Percentiles rank a stretch among this genome's conserved stretches.
Conservation (phyloP, 2,797 vertebrate genomes). For the Bryconaethiops microstoma region DNA sequence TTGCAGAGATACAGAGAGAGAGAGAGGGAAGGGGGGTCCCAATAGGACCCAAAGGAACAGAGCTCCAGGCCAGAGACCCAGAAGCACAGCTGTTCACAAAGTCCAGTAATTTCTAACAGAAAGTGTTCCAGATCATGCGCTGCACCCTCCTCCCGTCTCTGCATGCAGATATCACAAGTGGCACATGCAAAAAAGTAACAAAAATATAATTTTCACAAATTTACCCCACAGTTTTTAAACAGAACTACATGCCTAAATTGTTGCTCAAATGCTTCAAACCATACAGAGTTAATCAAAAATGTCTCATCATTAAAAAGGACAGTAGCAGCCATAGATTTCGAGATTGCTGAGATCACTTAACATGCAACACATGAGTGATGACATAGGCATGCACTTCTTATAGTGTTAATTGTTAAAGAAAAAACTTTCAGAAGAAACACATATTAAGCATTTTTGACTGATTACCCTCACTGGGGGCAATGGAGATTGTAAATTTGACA, state of each 20-base stretch:
- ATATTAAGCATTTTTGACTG: not conserved
- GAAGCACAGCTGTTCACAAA: slow-evolving; percentile 52
- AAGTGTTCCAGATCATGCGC: slow-evolving; percentile 10
- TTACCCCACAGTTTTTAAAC: too few species aligned
- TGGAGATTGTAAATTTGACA: not conserved
- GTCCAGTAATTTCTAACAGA: slow-evolving; percentile 32
- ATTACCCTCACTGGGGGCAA: not conserved
- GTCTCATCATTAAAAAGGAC: too few species aligned
- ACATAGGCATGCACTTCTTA: not conserved
- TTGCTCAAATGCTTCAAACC: too few species aligned
- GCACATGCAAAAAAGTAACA: not conserved
- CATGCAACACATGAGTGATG: not conserved
- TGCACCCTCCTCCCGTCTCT: not conserved
- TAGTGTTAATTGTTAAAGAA: not conserved
- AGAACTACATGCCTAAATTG: too few species aligned
- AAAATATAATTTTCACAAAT: not conserved
- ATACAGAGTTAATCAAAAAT: too few species aligned
- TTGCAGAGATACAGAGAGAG: slow-evolving; percentile 43
- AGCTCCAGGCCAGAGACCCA: slow-evolving; percentile 49
- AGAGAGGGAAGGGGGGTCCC: slow-evolving; percentile 34
- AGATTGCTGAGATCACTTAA: not conserved
- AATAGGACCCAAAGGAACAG: slow-evolving; percentile 59
- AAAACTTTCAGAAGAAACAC: not conserved
- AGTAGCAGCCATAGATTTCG: too few species aligned
- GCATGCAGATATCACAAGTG: not conserved